Base-by-base conservation (phyloP, 2,888 invertebrate genomes). In the Epiblema foenella region DNA sequence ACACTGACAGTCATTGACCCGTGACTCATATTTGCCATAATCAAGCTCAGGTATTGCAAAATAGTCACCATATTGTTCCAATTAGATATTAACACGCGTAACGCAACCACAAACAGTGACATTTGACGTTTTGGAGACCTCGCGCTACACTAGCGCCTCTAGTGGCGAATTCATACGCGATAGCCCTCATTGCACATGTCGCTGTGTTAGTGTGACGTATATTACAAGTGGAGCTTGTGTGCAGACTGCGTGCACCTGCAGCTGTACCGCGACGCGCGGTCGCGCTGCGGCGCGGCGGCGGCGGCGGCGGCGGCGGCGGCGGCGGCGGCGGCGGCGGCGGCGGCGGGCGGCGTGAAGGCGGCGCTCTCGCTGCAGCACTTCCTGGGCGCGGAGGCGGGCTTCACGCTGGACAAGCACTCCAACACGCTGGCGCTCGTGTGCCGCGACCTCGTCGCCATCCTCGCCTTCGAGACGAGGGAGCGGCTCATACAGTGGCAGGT, bases 381-480 rank as follows among this genome's bases (percentile, higher is more conserved):
- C 93, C 95, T 97, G 73, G 98, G 97, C 74, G 94, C 97, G 82
- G 97, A 98, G 93, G 95, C 96, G 73, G 97, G 97, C 77, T 98
- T 98, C 91, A 97, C 97, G 70, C 94, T 98, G 82, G 98, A 98
- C 93, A 97, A 97, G 90, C 98, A 98, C 92, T 96, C 97, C 74
- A 96, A 98, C 91, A 98, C 98, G 60, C 95, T 98, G 82, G 98
- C 98, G 76, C 96, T 98, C 78, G 95, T 98, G 77, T 98, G 98
- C 88, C 96, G 96, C 79, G 97, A 98, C 87, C 96, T 97, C 75
- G 96, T 96, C 67, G 97, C 97, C 58, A 95, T 98, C 51, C 94
- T 98, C 75, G 98, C 98, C 20, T 98, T 98, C 88, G 97, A 98
- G 87, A 97, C 97, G 72, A 93, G 98, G 75, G 98, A 98, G 90